A percentile compares a stretch with the other conserved stretches of the same genome.
phyloP scores from a whole-genome alignment of 2,888 invertebrate species.

The Nymphalis urticae region DNA sequence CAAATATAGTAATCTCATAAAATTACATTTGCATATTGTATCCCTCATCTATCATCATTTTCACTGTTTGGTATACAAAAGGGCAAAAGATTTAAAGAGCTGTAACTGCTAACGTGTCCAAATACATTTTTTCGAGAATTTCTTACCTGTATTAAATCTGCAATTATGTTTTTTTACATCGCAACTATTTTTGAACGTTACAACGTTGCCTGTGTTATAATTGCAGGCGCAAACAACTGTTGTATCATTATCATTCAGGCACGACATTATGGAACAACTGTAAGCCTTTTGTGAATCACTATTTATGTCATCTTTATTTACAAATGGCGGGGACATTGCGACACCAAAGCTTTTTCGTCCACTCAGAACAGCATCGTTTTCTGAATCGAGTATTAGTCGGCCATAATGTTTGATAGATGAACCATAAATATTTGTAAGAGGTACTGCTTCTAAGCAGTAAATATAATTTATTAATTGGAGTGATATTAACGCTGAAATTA shows the following conservation, averaged over 20 bases:
- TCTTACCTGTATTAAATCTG: slow-evolving; percentile 49
- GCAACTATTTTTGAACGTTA: slow-evolving; percentile 48
- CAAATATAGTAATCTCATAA: no score
- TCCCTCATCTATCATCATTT: no score
- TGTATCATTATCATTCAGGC: slow-evolving; percentile 26
- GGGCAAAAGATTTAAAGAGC: no score
- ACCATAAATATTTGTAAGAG: not conserved
- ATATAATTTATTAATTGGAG: slow-evolving; percentile 6
- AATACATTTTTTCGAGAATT: not conserved
- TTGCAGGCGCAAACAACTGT: slow-evolving; percentile 50
- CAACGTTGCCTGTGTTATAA: slow-evolving; percentile 49
- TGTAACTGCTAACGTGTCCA: no score
- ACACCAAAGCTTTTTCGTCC: slow-evolving; percentile 32
- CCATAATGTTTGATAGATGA: slow-evolving; percentile 3
- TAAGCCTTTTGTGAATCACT: slow-evolving; percentile 39
- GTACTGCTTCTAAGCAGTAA: slow-evolving; percentile 18
- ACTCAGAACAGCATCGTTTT: slow-evolving; percentile 30
- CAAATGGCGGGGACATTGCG: slow-evolving; percentile 31
- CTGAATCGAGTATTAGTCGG: slow-evolving; percentile 25
- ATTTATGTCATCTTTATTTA: slow-evolving; percentile 32
- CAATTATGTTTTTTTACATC: slow-evolving; percentile 51
- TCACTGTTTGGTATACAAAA: no score
- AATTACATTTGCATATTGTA: no score
- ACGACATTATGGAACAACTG: slow-evolving; percentile 42
- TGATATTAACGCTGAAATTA: slow-evolving; percentile 25